Evolutionary conservation across 1,140 invertebrate species (phyloP), one percentile per base, ranked within the genome.

Genomic region (Caenorhabditis remanei): DNA sequence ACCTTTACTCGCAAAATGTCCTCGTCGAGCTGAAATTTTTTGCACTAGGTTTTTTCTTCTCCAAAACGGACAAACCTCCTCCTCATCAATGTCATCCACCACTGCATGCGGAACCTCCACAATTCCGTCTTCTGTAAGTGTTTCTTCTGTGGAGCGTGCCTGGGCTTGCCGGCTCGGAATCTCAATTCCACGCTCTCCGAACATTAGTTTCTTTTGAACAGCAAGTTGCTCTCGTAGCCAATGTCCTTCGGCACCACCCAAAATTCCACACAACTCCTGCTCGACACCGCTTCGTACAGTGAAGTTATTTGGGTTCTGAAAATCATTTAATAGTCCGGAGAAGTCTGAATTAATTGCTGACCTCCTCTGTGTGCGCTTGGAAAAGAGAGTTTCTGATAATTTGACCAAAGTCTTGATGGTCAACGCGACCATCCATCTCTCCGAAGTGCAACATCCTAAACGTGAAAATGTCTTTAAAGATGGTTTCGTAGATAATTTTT

Each of bases 1-100:
- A 87, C 41, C 32, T 87, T 87, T 4, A 87, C 86, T 40, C 86
- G 86, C 7, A 40, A 5, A 24, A 83, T 48, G 56, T 87, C 79
- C 46, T 56, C 53, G 24, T 83, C 82, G n/a, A 87, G 21, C 61
- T 79, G 50, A 11, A 53, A 53, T 53, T 53, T 53, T 53, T 53
- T 3, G 50, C 2, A 14, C 50, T 14, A 53, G 50, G 50, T 53
- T 0, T 53, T 53, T 53, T 53, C 50, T 14, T 11, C 13, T 53
- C 50, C 11, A 53, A 53, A 53, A 32, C 32, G 32, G 2, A 3
- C 50, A 53, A 53, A 53, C 50, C 50, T 79, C 71, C 19, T 79
- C 71, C n/a, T 48, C 46, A n/a, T 79, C 71, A 14, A 79, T 43
- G 53, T 79, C 71, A 50, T 79, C 71, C n/a, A 79, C 24, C 2